These are phyloP conservation scores for Ardeotis arabs DNA, from an alignment of 2,113 vertebrate species.

Conservation along the genomic window DNA sequence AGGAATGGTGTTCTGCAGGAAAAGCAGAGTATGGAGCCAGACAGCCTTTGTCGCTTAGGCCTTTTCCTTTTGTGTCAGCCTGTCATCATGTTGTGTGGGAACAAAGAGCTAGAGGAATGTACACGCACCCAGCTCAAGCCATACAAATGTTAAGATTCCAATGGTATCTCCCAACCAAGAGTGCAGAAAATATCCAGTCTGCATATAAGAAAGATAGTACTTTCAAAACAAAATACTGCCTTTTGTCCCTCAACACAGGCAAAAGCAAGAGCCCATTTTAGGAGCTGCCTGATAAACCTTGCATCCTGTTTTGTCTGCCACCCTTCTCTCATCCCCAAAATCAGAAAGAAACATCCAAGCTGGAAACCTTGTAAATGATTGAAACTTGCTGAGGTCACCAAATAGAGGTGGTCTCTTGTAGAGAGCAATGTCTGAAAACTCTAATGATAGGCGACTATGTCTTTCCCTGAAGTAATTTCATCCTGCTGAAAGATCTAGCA, in stretches of 20 bases:
- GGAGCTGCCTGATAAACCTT: neutral
- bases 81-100: neutral
- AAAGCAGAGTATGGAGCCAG: neutral
- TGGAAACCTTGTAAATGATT: neutral
- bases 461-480: neutral
- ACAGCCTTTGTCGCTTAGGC: neutral
- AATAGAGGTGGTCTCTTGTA: neutral
- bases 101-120: neutral
- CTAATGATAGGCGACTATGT: neutral
- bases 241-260: neutral
- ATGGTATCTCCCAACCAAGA: accelerated
- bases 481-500: neutral
- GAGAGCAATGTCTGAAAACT: neutral
- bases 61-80: accelerated
- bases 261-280: neutral
- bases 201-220: accelerated
- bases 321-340: neutral
- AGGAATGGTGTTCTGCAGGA: neutral
- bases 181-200: neutral
- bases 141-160: neutral
- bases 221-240: neutral
- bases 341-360: neutral
- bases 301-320: neutral
- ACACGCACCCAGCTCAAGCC: neutral
- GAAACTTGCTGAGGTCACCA: neutral